A percentile compares a stretch with the other conserved stretches of the same genome.
phyloP scores from a whole-genome alignment of 1,140 invertebrate genomes.

The Drosophila bifasciata region DNA sequence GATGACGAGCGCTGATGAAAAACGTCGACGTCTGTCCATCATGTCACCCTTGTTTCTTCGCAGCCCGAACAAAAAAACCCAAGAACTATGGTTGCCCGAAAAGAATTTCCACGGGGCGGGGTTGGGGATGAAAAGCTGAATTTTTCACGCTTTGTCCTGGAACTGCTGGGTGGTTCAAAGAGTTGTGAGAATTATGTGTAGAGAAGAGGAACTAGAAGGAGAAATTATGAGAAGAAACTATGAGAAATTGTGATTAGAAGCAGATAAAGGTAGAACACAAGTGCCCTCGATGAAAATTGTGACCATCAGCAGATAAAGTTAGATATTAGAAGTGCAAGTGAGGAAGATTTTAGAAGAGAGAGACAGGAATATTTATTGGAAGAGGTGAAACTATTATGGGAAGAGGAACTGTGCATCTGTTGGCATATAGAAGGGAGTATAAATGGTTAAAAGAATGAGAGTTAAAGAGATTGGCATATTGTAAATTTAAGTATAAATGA shows the following conservation, averaged over 20 bases:
- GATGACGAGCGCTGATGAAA: slow-evolving; percentile 82
- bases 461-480: no score
- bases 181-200: slow-evolving; percentile 17
- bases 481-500: no score
- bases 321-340: no score
- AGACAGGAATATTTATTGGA: no score
- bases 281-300: no score
- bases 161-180: slow-evolving; percentile 39
- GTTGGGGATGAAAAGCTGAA: slow-evolving; percentile 75
- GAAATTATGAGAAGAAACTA: background rate
- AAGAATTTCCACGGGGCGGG: slow-evolving; percentile 49
- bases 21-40: slow-evolving; percentile 80
- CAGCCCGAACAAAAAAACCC: slow-evolving; percentile 35
- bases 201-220: background rate
- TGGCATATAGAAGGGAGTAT: no score
- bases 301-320: background rate
- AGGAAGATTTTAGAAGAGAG: no score
- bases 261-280: background rate
- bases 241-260: background rate
- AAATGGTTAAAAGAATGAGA: no score
- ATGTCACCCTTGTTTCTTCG: slow-evolving; percentile 73
- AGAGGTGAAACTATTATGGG: no score
- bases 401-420: no score
- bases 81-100: slow-evolving; percentile 72
- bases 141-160: slow-evolving; percentile 62